Conservation (phyloP, 2,113 vertebrate species). For the Nansenia antarctica region DNA sequence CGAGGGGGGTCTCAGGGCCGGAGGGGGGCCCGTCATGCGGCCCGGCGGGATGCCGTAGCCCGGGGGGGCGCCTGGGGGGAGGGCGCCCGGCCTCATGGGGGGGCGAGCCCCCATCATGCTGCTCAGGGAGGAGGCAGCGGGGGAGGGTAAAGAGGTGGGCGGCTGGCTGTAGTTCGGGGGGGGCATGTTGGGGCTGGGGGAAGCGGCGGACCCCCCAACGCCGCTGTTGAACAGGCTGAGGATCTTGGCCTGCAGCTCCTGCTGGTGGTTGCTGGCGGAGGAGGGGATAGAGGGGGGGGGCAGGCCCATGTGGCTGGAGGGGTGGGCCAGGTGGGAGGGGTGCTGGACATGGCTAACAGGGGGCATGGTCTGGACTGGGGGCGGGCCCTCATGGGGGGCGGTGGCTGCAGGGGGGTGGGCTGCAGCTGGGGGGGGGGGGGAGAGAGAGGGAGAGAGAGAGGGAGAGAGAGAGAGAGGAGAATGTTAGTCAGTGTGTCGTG, state of each 20-base stretch:
- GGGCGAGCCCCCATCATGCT: slow-evolving; percentile 66
- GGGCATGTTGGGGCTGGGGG: slow-evolving; percentile 9
- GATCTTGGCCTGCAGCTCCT: slow-evolving; percentile 97
- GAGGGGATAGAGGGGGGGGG: slow-evolving; percentile 47
- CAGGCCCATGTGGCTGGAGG: slow-evolving; percentile 49
- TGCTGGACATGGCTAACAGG: slow-evolving; percentile 23
- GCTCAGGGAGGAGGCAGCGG: slow-evolving; percentile 66
- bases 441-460: neutral
- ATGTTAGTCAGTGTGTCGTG: too few species aligned
- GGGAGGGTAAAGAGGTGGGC: slow-evolving; percentile 33
- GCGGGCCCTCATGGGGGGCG: slow-evolving; percentile 24
- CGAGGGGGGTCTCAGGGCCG: slow-evolving; percentile 72
- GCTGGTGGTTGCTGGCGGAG: slow-evolving; percentile 78
- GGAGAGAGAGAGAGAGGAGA: neutral
- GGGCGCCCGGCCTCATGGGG: slow-evolving; percentile 55
- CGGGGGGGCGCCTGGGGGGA: slow-evolving; percentile 63
- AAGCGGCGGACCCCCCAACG: slow-evolving; percentile 8
- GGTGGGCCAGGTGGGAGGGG: slow-evolving; percentile 13
- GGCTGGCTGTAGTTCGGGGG: slow-evolving; percentile 72
- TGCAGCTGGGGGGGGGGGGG: too few species aligned
- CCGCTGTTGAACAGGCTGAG: slow-evolving; percentile 96
- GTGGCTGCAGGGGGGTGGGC: slow-evolving; percentile 31
- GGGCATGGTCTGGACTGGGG: neutral
- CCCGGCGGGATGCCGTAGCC: slow-evolving; percentile 66
- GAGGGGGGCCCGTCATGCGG: slow-evolving; percentile 70